Base-by-base conservation (phyloP, 1,140 invertebrate genomes). In the Scaptomyza pallida region DNA sequence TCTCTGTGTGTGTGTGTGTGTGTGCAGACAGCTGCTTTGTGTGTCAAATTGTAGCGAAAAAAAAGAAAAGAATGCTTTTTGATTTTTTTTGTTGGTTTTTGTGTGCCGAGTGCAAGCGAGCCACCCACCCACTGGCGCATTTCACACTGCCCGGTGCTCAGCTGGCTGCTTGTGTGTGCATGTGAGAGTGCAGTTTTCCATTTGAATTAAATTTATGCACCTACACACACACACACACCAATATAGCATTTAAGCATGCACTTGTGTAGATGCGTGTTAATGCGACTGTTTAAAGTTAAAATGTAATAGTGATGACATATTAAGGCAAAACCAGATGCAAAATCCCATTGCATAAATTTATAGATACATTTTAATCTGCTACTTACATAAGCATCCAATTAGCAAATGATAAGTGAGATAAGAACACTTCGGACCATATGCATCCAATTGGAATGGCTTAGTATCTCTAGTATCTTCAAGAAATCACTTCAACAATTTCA, bases 31-130 rank as follows among this genome's bases (percentile, higher is more conserved):
- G 63, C 69, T 68, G 69, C 62, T 72, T 72, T 72, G 69, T 72
- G 69, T 72, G 69, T 72, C 69, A 72, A 72, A 72, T 72, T 72
- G 69, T 72, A 72, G 69, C 69, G 55, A 72, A 72, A 72, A 72
- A 52, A 43, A 9, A 40, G 12, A n/a, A n/a, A 37, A 37, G 33
- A 37, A 6, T 56, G 56, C 33, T 56, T 51, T 51, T 30, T 51
- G 45, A 19, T 35, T 16, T 23, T 50, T 51, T 65, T 43, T n/a
- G n/a, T n/a, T n/a, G n/a, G n/a, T 64, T 70, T 62, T 72, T 59
- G 23, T 48, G n/a, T 71, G 52, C 44, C 50, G 67, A 63, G 52
- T 33, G 52, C 44, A 35, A 56, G 13, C 26, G 45, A 64, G 37
- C 52, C 47, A 67, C 54, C 69, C 62, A 72, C 69, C 69, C 69